These are phyloP conservation scores for Trigoniulus corallinus DNA, from an alignment of 1,140 invertebrate genomes.

Conservation along the genomic window DNA sequence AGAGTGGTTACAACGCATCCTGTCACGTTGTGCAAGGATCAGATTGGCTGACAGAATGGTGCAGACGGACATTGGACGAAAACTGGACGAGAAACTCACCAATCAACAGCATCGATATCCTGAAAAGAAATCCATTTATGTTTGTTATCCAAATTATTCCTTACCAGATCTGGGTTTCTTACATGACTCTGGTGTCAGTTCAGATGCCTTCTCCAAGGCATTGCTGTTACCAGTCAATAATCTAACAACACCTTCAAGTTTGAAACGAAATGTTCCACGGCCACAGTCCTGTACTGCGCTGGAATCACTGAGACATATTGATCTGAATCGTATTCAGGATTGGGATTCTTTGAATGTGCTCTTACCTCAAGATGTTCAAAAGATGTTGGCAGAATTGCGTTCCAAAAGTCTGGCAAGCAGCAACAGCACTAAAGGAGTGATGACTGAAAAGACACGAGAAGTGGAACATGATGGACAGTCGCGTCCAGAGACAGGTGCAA, in stretches of 20 bases:
- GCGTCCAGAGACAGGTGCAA: constrained; percentile 1
- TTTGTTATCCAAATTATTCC: constrained; percentile 81
- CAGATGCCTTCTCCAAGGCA: not conserved
- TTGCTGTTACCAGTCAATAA: not conserved
- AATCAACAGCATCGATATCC: not conserved
- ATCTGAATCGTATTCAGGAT: constrained; percentile 62
- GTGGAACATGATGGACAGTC: constrained; percentile 1
- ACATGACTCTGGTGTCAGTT: constrained; percentile 3
- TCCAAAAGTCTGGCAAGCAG: too few relatives aligned
- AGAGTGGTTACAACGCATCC: not conserved
- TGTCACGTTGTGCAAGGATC: constrained; percentile 21
- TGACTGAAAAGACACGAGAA: constrained; percentile 14
- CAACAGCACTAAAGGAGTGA: too few relatives aligned
- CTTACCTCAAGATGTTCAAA: constrained; percentile 54
- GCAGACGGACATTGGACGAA: not conserved
- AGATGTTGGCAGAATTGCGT: constrained; percentile 2
- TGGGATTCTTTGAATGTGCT: constrained; percentile 80
- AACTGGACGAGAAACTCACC: not conserved
- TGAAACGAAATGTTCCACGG: constrained; percentile 22
- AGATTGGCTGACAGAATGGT: not conserved
- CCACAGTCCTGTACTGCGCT: constrained; percentile 72
- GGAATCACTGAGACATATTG: constrained; percentile 55
- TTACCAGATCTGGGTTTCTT: constrained; percentile 75
- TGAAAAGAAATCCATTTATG: constrained; percentile 39
- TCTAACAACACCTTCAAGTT: constrained; percentile 22